Evolutionary conservation across 2,113 vertebrate genomes (phyloP), one percentile per base, ranked within the genome.

Genomic region (Tonatia bakeri): DNA sequence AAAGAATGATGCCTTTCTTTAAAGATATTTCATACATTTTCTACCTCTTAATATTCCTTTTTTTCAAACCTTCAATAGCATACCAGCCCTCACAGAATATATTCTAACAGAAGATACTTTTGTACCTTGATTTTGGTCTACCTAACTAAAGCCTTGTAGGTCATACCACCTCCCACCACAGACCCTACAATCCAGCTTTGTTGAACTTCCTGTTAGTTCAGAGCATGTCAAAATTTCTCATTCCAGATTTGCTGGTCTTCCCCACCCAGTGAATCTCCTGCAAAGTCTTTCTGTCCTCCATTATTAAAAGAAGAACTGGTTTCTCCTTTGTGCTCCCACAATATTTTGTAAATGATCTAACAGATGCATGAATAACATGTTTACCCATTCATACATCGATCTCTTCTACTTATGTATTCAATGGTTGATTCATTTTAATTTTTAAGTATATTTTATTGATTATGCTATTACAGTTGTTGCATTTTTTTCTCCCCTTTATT

Each of bases 31-130:
- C 84, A 94, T 79, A 73, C 72, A 94, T 77, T 13, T 83, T 56
- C 94, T 75, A 67, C 84, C 72, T 54, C 72, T 28, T 89, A 96
- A 95, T 97, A 85, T 96, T 0, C 59, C 47, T n/a, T 20, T 20
- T 50, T 12, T 50, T 14, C 2, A 50, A 50, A 50, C 61, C 33
- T 47, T 86, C 36, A 40, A 38, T 24, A 22, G 50, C 8, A n/a
- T 69, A 43, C 9, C 28, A 93, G 81, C 4, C 65, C 19, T 33
- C 54, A 56, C 15, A 72, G 65, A 90, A 86, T 64, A 90, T 80
- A 81, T 56, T 90, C 47, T 40, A 73, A 67, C 22, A 76, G 33
- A 90, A 85, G 36, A 22, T 26, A 73, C 19, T n/a, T 90, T 26
- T 75, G 19, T 8, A 90, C 80, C 20, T 40, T 91, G 47, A 91